Base-by-base conservation (phyloP, 2,797 vertebrate genomes). In the Spheniscus humboldti region DNA sequence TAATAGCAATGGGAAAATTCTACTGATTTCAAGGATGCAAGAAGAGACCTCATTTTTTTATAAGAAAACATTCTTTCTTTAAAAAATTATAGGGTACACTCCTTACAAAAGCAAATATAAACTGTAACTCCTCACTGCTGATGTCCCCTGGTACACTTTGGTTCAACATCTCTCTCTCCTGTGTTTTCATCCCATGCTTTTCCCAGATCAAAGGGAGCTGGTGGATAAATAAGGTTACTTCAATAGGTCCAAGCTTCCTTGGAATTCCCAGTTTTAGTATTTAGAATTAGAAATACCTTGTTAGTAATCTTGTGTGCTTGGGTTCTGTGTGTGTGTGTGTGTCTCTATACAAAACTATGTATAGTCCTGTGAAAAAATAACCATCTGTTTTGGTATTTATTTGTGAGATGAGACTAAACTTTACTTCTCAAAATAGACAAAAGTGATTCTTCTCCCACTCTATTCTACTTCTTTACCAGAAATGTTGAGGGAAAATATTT, bases 361-460 rank as follows among this genome's bases (percentile, higher is more conserved):
- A 81, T 35, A 90, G 13, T 35, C 68, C 43, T 92, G 50, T 87
- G 74, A 81, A n/a, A 89, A 95, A 94, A 88, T 39, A 90, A 8
- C 83, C 79, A 92, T 93, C 62, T 86, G 90, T 43, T 94, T 94
- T 67, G 68, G 57, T 52, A 57, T 90, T 92, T 83, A 43, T 95
- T 96, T 94, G 37, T 88, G 66, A 90, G 76, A 92, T 56, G 31
- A 93, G 69, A 80, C 66, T 83, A 92, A 97, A 90, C 31, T 78
- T 92, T 53, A 57, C 16, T 37, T 82, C 87, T 91, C 78, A 91
- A 93, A 94, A 92, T 64, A 96, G 68, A 73, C 9, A 71, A 60
- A 91, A 89, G 25, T 80, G 41, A 63, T 87, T 90, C 64, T 86
- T 93, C 82, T 67, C 48, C 60, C 52, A 56, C 66, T 74, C 4